Percentiles rank a stretch among this genome's conserved stretches.
phyloP scores from a whole-genome alignment of 2,888 invertebrate species.

The Omphaloscelis lunosa region DNA sequence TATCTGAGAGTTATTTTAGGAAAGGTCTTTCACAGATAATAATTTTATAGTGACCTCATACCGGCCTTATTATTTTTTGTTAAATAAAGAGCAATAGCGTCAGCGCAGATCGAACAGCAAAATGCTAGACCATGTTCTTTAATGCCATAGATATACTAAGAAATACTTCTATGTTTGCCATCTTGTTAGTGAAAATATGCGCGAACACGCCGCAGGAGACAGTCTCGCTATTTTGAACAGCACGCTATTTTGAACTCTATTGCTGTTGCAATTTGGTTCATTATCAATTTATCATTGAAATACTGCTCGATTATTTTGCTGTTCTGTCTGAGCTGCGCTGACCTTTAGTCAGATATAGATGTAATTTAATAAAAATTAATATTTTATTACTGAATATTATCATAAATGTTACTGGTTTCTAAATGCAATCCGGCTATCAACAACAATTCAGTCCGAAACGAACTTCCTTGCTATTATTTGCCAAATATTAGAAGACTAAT shows the following conservation, averaged over 20 bases:
- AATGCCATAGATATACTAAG: too few relatives aligned
- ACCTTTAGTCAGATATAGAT: background rate
- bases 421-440: background rate
- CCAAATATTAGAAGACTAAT: constrained; percentile 56
- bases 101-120: background rate
- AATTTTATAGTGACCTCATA: background rate
- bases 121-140: background rate
- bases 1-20: background rate
- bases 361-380: constrained; percentile 2
- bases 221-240: background rate
- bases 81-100: background rate
- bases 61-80: background rate
- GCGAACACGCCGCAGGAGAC: too few relatives aligned
- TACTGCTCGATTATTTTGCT: background rate
- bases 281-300: background rate
- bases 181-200: background rate
- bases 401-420: constrained; percentile 2
- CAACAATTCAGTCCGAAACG: constrained; percentile 13
- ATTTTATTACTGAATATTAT: background rate
- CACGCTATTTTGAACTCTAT: constrained; percentile 4
- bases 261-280: background rate
- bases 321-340: background rate
- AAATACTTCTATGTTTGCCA: too few relatives aligned
- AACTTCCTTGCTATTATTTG: constrained; percentile 47
- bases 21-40: background rate